Base-by-base conservation (phyloP, 2,113 vertebrate species). In the Nycticryphes semicollaris region DNA sequence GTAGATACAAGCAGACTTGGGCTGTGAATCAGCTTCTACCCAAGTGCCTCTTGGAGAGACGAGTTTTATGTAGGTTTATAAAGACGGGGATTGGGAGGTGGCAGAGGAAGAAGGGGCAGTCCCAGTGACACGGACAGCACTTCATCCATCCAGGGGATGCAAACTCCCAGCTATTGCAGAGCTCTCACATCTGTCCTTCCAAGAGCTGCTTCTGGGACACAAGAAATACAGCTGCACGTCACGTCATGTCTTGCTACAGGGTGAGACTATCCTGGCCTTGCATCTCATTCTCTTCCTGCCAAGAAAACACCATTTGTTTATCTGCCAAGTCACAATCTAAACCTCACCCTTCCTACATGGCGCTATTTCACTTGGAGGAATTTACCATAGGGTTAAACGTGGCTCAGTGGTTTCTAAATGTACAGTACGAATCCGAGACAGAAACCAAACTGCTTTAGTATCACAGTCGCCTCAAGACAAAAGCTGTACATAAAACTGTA, bases 341-440 rank as follows among this genome's bases (percentile, higher is more conserved):
- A 81, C 33, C 28, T 53, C 48, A 28, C 27, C 43, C 48, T 76
- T 48, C 30, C 72, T n/a, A 25, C 7, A 73, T 4, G 14, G 75
- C 39, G 18, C 37, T 39, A 54, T 59, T 59, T 28, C 45, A 60
- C n/a, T 63, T 77, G 63, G 13, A 73, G 43, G 79, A 68, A 31
- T 59, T 83, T 73, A 41, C 30, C 37, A n/a, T 6, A 67, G 37
- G 53, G 41, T 70, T 87, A 37, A 72, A 59, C 27, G 27, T 68
- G 67, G 35, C 69, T 78, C 60, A 16, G 51, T 50, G 23, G 33
- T 70, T 91, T 84, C 64, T 72, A 67, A 84, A 63, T 7, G 67
- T 30, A 39, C 37, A 39, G 67, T 8, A 28, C 7, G 11, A 1
- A 45, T 27, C 27, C 0, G 1, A 90, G 48, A 70, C 18, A 33